Evolutionary conservation across 1,140 invertebrate genomes (phyloP), one percentile per base, ranked within the genome.

Genomic region (Trachymyrmex septentrionalis): DNA sequence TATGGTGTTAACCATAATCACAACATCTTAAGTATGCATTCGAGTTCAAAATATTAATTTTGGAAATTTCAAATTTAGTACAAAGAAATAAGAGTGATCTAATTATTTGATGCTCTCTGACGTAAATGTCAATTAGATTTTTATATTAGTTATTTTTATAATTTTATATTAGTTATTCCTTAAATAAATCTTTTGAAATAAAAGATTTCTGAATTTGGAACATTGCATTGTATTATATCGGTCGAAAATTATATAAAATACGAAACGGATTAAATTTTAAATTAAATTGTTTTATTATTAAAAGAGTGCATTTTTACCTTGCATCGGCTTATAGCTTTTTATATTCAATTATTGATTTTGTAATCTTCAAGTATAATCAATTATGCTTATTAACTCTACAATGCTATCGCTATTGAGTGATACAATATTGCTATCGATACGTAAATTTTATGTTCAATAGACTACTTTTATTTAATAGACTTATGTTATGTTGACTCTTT

Each of bases 291-390:
- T 69, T 24, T 24, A 69, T 69, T 48, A 69, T 48, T 69, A 69
- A 69, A 69, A 69, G n/a, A 69, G n/a, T 12, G 66, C 12, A 69
- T 48, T 69, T 69, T 69, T 69, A 69, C 24, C 12, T 69, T 48
- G 38, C 66, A 16, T 69, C 34, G 66, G 12, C n/a, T 66, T 66
- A 27, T n/a, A 67, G n/a, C n/a, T 21, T 48, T 48, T 69, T 16
- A 24, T 6, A 69, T 69, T 24, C 12, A 48, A 16, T 24, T 48
- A 69, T 69, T 69, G 12, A 69, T 69, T 69, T 38, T 12, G 5
- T 69, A 69, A 69, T 69, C 38, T 69, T 69, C 66, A 67, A 48
- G 19, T 12, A 14, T 69, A 69, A 69, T 24, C 14, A 44, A 44
- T 44, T 44, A 44, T 44, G 38, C 38, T 44, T 44, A 44, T 44